Evolutionary conservation across 1,140 invertebrate species (phyloP), one percentile per base, ranked within the genome.

Genomic region (Hirudo medicinalis): DNA sequence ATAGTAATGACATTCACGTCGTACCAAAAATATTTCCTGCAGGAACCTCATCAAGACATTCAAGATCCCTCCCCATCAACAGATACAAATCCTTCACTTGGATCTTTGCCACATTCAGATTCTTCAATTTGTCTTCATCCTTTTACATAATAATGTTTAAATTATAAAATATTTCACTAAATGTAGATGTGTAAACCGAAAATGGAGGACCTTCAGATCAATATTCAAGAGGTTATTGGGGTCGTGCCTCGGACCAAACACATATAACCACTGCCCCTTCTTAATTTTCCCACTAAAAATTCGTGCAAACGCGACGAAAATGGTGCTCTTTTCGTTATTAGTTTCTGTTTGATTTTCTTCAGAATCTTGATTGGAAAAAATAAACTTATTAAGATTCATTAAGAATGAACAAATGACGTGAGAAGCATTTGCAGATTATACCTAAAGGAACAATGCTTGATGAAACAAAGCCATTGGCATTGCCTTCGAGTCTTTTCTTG

Each of bases 61-160:
- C 88, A 43, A 98, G 81, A 77, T 99, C 94, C 77, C 91, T 85
- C 6, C 96, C 96, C 90, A 98, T 94, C 32, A 99, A 84, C 74
- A 96, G 82, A 79, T 93, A 99, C 0, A 99, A 80, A 77, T 88
- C 86, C 19, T 86, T 82, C 11, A 94, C 86, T 75, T 80, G 85
- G 11, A 86, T 87, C 57, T 87, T 80, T 74, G 80, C 80, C 15
- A 84, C 78, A 72, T 89, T 84, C 76, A 88, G 85, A 76, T 88
- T 86, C 71, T 84, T 79, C 73, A 84, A 49, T 49, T 49, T 49
- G 9, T 63, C 29, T 17, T 63, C 57, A 20, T 32, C 8, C 29
- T 63, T 63, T 32, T 13, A 63, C n/a, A n/a, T 25, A 13, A 32
- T 25, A 63, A 63, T 27, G 3, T 13, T 63, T 25, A 2, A 25